These are phyloP conservation scores for Yponomeuta malinellus DNA, from an alignment of 2,888 invertebrate genomes.

Conservation along the genomic window DNA sequence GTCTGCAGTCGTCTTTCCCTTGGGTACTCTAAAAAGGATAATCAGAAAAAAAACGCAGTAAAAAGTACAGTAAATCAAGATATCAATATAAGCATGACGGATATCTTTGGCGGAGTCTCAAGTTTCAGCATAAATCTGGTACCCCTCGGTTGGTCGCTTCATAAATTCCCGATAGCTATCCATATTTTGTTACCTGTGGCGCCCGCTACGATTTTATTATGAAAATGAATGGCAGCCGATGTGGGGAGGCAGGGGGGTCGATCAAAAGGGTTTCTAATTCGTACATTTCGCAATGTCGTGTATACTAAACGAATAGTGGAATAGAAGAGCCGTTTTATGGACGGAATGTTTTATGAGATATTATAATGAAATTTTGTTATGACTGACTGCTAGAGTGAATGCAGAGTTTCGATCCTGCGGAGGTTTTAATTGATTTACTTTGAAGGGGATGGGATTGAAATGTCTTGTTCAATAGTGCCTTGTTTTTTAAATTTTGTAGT, in stretches of 20 bases:
- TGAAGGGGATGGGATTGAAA: not conserved
- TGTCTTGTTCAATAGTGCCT: no score
- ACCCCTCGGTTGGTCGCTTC: constrained; percentile 43
- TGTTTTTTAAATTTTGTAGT: no score
- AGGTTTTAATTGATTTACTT: constrained; percentile 25
- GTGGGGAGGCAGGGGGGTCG: constrained; percentile 35
- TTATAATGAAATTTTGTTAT: constrained; percentile 66
- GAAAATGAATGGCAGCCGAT: constrained; percentile 72
- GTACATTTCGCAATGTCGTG: constrained; percentile 55
- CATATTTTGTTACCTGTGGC: constrained; percentile 73
- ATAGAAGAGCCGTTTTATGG: constrained; percentile 69
- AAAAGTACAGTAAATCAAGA: constrained; percentile 15
- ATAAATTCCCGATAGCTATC: constrained; percentile 69
- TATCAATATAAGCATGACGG: constrained; percentile 14
- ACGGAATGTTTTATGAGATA: constrained; percentile 72
- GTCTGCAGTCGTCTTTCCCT: no score
- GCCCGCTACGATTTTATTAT: constrained; percentile 75
- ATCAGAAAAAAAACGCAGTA: not conserved
- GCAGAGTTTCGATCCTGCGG: constrained; percentile 35
- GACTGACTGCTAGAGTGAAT: constrained; percentile 54
- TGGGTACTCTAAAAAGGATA: not conserved
- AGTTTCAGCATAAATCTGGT: constrained; percentile 59
- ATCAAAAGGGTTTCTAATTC: constrained; percentile 75
- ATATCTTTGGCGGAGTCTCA: constrained; percentile 40
- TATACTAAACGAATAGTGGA: constrained; percentile 43